These are phyloP conservation scores for Caenorhabditis elegans DNA, from an alignment of 1,140 invertebrate species.

Conservation along the genomic window DNA sequence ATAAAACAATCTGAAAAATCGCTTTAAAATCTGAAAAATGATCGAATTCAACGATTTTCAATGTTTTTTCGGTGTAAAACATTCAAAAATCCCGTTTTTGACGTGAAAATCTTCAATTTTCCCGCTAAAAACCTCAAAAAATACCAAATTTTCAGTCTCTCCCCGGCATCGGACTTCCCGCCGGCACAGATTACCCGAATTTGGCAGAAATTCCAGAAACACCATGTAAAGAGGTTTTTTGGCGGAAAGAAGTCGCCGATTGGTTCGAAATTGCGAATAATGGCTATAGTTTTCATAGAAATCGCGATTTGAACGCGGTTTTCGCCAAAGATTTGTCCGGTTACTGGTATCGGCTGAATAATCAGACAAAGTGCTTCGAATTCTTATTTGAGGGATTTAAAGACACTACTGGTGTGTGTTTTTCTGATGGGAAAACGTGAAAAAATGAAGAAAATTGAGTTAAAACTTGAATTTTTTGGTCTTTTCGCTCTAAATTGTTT, in stretches of 20 bases:
- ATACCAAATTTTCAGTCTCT: background rate
- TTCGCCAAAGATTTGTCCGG: slow-evolving; percentile 16
- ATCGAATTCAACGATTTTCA: too few relatives aligned
- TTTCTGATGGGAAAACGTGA: background rate
- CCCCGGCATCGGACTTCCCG: background rate
- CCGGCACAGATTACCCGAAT: slow-evolving; percentile 1
- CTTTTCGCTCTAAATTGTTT: too few relatives aligned
- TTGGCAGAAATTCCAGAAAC: background rate
- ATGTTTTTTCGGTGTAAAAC: too few relatives aligned
- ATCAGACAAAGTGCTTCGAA: background rate
- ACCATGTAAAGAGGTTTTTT: background rate
- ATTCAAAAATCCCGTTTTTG: too few relatives aligned
- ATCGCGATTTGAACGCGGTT: background rate
- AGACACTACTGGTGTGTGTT: background rate
- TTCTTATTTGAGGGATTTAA: background rate
- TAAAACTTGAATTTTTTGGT: too few relatives aligned
- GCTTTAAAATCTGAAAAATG: too few relatives aligned
- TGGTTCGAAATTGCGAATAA: background rate
- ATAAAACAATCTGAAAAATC: too few relatives aligned
- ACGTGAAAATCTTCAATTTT: too few relatives aligned
- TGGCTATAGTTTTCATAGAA: background rate
- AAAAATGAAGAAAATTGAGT: too few relatives aligned
- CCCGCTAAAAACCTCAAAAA: too few relatives aligned
- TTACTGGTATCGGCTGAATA: slow-evolving; percentile 11
- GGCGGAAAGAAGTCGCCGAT: background rate